Base-by-base conservation (phyloP, 64 coral and sea anemone species). In the Catalaphyllia jardinei region DNA sequence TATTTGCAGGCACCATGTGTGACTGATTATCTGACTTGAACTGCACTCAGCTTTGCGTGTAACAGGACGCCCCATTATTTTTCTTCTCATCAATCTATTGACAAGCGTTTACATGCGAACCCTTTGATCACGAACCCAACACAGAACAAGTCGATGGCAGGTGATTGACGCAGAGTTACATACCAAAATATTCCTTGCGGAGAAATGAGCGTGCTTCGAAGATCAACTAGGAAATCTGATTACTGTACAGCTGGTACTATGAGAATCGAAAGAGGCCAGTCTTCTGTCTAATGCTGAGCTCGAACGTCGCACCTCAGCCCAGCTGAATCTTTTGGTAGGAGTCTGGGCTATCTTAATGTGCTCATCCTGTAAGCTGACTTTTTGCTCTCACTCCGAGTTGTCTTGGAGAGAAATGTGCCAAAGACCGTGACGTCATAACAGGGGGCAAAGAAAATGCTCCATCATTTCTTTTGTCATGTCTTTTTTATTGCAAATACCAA, bases 371-470 rank as follows among this genome's bases (percentile, higher is more conserved):
- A 27, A 27, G 25, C 22, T 8, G 29, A 9, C 15, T 29, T 49
- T 50, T 42, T 24, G 9, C 81, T 39, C 24, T 50, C 60, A 20
- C 22, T 18, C 67, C 29, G 16, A 83, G 30, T 31, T 67, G 30
- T 24, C 31, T 60, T 64, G 24, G 19, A 13, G 18, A 67, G 19
- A 18, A 85, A 85, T 50, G 62, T 15, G 62, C 81, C n/a, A 85
- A 71, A 71, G 38, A 71, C 65, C 2, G 38, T 85, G 81, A 85
- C 81, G 81, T 85, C 81, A 85, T 85, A 85, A 71, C 81, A 85
- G 81, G 38, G 1, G 81, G 62, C 63, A 71, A 85, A 80, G 52
- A 80, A 59, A 85, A 71, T 22, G 81, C 25, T 69, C 65, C 22
- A 69, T 85, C 22, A 71, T 71, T 85, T 85, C 81, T 71, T 83